A percentile compares a stretch with the other conserved stretches of the same genome.
Evolutionary conservation across 2,113 vertebrate genomes (phyloP).

Genomic region (Nesogale talazaci): DNA sequence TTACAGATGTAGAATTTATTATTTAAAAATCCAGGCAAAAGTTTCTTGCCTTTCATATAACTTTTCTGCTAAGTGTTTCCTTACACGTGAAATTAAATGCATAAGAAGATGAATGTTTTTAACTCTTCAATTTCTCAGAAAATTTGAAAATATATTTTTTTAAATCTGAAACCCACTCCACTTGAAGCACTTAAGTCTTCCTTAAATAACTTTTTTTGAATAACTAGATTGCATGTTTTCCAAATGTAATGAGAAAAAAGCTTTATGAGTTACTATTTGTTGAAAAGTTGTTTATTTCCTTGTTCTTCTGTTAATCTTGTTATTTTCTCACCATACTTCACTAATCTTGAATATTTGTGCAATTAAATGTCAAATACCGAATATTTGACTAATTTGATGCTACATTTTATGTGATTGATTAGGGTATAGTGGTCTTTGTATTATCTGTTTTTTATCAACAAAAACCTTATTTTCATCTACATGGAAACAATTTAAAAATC

Average conservation of each 20-base stretch:
- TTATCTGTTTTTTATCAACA: conserved; percentile 52
- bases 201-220: conserved; percentile 56
- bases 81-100: conserved; percentile 63
- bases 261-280: conserved; percentile 71
- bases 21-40: conserved; percentile 68
- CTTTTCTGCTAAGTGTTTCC: conserved; percentile 43
- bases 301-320: conserved; percentile 55
- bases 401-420: conserved; percentile 71
- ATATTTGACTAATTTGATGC: conserved; percentile 57
- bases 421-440: conserved; percentile 61
- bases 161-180: conserved; percentile 54
- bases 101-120: conserved; percentile 70
- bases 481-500: conserved; percentile 72
- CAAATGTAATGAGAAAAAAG: conserved; percentile 56
- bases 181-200: conserved; percentile 71
- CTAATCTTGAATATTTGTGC: conserved; percentile 73
- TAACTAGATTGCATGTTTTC: conserved; percentile 65
- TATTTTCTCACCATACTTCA: conserved; percentile 58
- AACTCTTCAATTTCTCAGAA: conserved; percentile 68
- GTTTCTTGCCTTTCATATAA: conserved; percentile 67
- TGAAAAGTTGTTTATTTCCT: conserved; percentile 55
- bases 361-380: conserved; percentile 13
- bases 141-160: conserved; percentile 62
- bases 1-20: conserved; percentile 76
- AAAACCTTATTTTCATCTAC: conserved; percentile 62